Evolutionary conservation across 1,140 invertebrate species (phyloP), one percentile per base, ranked within the genome.

Genomic region (Piezodorus guildinii): DNA sequence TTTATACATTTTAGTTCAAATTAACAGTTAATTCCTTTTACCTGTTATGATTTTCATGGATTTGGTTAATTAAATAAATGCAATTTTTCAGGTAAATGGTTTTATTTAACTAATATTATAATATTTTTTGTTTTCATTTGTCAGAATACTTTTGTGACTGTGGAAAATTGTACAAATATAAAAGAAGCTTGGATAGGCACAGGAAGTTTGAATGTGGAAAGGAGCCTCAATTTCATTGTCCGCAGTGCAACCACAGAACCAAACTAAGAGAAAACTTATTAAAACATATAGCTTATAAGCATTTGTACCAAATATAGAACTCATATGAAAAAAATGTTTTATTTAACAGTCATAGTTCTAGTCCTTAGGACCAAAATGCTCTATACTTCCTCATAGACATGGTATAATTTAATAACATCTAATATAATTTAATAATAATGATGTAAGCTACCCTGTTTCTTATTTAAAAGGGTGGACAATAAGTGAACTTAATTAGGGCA

Each of bases 171-270:
- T 66, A 66, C 51, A 34, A 23, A 17, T 45, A 59, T 45, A 66
- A 63, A 34, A 30, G 45, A n/a, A 59, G 43, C 21, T 67, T 78
- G 27, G 79, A 79, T 66, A 78, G 65, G n/a, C 68, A 70, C 27
- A 76, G 78, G 67, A 75, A 70, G 64, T 76, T 75, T 71, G 79
- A 81, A 69, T 81, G 79, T 63, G 80, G 80, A 9, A 76, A 79
- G 65, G 77, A 79, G 56, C 79, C 80, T 3, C 70, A 77, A 15
- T 79, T 77, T 70, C 74, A 75, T 60, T 81, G 80, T 70, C 76
- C 77, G 39, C 75, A 77, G 66, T 81, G 80, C 69, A 77, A 76
- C 15, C 76, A 78, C 67, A 77, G 70, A 75, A 74, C 66, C 74
- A 75, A 66, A 76, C 76, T 71, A 74, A 78, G 68, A 76, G 75